A percentile compares a stretch with the other conserved stretches of the same genome.
phyloP scores from a whole-genome alignment of 2,888 invertebrate genomes.

The Pyrochroa serraticornis region DNA sequence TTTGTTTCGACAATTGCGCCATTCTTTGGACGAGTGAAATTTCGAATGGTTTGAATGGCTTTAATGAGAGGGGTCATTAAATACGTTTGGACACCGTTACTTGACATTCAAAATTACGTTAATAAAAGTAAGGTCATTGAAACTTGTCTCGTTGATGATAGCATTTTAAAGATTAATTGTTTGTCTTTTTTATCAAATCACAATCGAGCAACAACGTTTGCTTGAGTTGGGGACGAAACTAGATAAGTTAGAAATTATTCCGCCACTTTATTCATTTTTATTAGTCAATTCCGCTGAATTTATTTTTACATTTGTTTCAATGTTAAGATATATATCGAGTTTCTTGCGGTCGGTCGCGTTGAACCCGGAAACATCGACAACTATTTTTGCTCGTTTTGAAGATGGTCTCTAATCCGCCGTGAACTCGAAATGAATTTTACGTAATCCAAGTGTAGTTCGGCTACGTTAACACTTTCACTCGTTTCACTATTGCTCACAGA shows the following conservation, averaged over 20 bases:
- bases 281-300: neutral
- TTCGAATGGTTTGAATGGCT: too few species aligned
- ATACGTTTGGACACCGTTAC: constrained; percentile 10
- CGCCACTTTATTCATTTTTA: neutral
- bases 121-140: constrained; percentile 27
- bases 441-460: constrained; percentile 27
- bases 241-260: neutral
- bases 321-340: neutral
- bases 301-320: neutral
- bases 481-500: constrained; percentile 37
- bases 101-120: constrained; percentile 25
- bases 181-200: constrained; percentile 14
- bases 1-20: too few species aligned
- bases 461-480: constrained; percentile 36
- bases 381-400: constrained; percentile 2
- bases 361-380: constrained; percentile 8
- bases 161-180: constrained; percentile 14
- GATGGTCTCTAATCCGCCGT: neutral
- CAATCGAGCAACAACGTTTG: too few species aligned
- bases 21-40: neutral
- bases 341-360: neutral
- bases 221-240: neutral
- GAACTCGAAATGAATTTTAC: constrained; percentile 21
- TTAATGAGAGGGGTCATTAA: constrained; percentile 9
- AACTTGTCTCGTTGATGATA: constrained; percentile 19